Conservation (phyloP, 2,797 vertebrate genomes). For the Hoplostethus mediterraneus region DNA sequence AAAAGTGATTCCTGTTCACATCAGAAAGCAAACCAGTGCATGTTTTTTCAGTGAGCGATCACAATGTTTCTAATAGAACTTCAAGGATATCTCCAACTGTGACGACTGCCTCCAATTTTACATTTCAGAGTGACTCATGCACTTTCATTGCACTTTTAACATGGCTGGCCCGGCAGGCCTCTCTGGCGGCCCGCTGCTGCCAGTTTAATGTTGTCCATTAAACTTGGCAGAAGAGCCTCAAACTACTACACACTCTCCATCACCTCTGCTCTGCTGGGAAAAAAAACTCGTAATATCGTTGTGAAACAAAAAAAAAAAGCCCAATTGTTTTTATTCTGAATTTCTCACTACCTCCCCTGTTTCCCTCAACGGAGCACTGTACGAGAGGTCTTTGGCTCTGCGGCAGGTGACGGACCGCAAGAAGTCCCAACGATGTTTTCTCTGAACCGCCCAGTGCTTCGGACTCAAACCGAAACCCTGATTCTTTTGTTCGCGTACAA, state of each 20-base stretch:
- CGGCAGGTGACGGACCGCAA: slow-evolving; percentile 59
- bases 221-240: slow-evolving; percentile 7
- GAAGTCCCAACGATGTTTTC: slow-evolving; percentile 39
- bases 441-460: slow-evolving; percentile 62
- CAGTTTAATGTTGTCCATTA: neutral
- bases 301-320: neutral
- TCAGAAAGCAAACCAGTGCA: no score
- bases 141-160: slow-evolving; percentile 3
- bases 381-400: slow-evolving; percentile 41
- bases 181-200: neutral
- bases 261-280: slow-evolving; percentile 30
- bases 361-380: slow-evolving; percentile 45
- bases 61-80: no score
- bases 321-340: slow-evolving; percentile 8
- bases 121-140: neutral
- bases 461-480: slow-evolving; percentile 53
- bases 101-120: neutral
- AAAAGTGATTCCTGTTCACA: no score
- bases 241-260: slow-evolving; percentile 9
- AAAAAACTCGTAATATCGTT: slow-evolving; percentile 29
- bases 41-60: no score
- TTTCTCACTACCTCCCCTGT: slow-evolving; percentile 29
- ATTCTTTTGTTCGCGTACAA: slow-evolving; percentile 65
- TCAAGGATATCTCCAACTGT: no score
- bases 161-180: neutral